phyloP scores from a whole-genome alignment of 2,797 vertebrate species.

The Triplophysa yarkandensis region DNA sequence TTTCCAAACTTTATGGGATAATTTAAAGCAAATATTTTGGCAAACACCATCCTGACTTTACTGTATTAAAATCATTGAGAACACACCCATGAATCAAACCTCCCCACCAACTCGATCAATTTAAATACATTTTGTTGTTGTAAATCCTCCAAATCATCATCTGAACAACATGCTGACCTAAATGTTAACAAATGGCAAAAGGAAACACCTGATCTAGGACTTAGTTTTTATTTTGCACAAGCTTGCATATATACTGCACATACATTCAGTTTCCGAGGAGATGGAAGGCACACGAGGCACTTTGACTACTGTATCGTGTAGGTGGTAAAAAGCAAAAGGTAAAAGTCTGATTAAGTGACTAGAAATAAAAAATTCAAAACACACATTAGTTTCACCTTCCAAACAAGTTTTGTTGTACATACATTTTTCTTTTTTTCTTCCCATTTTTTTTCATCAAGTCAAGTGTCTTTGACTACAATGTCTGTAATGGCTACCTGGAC shows the following conservation, averaged over 20 bases:
- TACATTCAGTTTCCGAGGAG: constrained; percentile 99
- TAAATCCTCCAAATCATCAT: background rate
- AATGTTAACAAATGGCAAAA: constrained; percentile 44
- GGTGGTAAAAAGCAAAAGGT: constrained; percentile 93
- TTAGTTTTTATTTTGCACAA: constrained; percentile 99
- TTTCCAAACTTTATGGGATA: no score
- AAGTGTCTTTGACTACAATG: constrained; percentile 41
- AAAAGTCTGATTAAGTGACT: constrained; percentile 85
- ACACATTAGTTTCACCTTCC: constrained; percentile 76
- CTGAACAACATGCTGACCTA: constrained; percentile 30
- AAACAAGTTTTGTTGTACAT: constrained; percentile 65
- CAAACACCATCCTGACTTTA: no score
- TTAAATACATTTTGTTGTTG: background rate
- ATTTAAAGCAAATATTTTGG: no score
- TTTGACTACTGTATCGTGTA: constrained; percentile 96
- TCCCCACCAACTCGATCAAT: background rate
- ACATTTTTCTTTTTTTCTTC: constrained; percentile 48
- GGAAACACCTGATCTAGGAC: constrained; percentile 45
- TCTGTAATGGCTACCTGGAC: constrained; percentile 83
- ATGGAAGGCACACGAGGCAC: constrained; percentile 99
- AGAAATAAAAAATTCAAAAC: constrained; percentile 85
- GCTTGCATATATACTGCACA: constrained; percentile 99
- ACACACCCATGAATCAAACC: no score
- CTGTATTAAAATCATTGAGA: no score
- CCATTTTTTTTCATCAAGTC: background rate